Conservation (phyloP, 2,113 vertebrate genomes). For the Tenrec ecaudatus region DNA sequence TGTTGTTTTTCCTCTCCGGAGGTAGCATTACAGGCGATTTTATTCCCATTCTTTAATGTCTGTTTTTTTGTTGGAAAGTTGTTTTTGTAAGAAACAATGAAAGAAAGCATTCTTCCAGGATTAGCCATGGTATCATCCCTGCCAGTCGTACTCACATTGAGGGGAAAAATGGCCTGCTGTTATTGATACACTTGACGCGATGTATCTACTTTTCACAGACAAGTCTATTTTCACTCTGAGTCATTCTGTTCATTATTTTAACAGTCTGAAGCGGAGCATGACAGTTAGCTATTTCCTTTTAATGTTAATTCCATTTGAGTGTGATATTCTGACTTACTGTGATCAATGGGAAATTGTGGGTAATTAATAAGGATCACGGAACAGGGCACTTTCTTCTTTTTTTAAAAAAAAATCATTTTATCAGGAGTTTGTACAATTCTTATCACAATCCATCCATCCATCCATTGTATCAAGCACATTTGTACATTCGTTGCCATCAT, state of each 20-base stretch:
- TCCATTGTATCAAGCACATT: too few species aligned
- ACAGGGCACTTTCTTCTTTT: neutral
- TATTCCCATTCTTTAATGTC: neutral
- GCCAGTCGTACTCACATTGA: neutral
- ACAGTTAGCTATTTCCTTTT: neutral
- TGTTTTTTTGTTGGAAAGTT: neutral
- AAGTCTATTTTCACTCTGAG: neutral
- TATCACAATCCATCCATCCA: too few species aligned
- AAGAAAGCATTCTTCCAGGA: neutral
- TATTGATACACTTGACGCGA: neutral
- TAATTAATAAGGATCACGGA: neutral
- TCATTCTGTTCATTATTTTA: slow-evolving; percentile 3
- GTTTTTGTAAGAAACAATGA: neutral
- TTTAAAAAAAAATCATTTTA: too few species aligned
- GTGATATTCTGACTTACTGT: neutral
- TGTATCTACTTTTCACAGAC: neutral
- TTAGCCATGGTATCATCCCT: neutral
- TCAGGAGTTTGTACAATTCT: too few species aligned
- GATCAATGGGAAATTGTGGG: neutral
- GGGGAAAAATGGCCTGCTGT: neutral
- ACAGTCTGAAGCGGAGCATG: neutral
- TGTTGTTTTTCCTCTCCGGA: neutral
- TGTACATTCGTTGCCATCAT: too few species aligned
- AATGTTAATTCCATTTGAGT: neutral
- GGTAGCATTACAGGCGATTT: slow-evolving; percentile 13